Base-by-base conservation (phyloP, 2,888 invertebrate species). In the Synergus laeviventris region DNA sequence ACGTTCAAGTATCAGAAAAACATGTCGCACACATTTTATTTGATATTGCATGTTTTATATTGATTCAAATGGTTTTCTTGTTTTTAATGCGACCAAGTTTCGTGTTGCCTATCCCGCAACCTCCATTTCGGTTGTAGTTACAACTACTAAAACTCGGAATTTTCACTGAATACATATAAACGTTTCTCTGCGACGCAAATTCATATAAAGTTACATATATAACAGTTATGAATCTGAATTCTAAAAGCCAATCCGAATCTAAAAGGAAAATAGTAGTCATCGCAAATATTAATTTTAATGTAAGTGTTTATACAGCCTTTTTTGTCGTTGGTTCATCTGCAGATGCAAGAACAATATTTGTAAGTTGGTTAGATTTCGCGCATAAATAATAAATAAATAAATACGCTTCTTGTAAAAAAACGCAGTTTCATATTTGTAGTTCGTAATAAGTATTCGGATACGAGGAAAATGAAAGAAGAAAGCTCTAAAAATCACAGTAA, bases 401-500 rank as follows among this genome's bases (percentile, higher is more conserved):
- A 56, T 56, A 3, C 56, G 9, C 12, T 56, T 56, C 4, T 11
- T 56, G 56, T 11, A 56, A 21, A 9, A 56, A 9, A 21, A n/a
- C n/a, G 11, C 18, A 24, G 14, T 7, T 24, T 59, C 5, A 59
- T 59, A 5, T 59, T 21, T 59, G 24, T 5, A 14, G 24, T 59
- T 7, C 12, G 14, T 24, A 7, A 24, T 59, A n/a, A n/a, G n/a
- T 24, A 11, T 59, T 5, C 1, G 59, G 21, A 59, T 21, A 4
- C 14, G 14, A 3, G 24, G 5, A 59, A 59, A 21, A 24, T 59
- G 24, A 49, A 36, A 70, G n/a, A 70, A n/a, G n/a, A 49, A 54
- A 49, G 9, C 31, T 70, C 11, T 36, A n/a, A 45, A 70, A 70
- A 49, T 70, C 49, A 49, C 45, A 21, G 12, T 64, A 3, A 70